Conservation (phyloP, 2,888 invertebrate genomes). For the Iphiclides podalirius region DNA sequence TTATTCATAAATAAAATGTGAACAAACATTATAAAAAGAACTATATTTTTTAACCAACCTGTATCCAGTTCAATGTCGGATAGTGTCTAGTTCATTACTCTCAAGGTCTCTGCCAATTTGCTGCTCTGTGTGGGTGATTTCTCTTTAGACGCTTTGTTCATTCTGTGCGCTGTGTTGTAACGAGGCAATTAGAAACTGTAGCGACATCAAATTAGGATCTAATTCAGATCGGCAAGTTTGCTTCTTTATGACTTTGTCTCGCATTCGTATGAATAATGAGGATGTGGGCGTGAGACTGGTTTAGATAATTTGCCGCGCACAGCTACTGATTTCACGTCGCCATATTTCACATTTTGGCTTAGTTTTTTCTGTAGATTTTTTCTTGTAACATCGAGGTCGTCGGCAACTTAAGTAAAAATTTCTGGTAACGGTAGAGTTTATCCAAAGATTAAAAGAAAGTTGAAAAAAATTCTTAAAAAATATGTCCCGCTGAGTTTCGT, state of each 20-base stretch:
- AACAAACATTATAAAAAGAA: too few species aligned
- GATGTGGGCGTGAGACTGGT: conserved; percentile 29
- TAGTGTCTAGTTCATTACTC: conserved; percentile 20
- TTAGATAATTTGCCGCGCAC: conserved; percentile 27
- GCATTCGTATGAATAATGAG: conserved; percentile 27
- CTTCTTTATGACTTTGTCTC: conserved; percentile 1
- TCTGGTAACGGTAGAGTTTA: too few species aligned
- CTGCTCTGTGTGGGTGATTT: conserved; percentile 19
- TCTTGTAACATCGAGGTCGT: background rate
- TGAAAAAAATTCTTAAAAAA: too few species aligned
- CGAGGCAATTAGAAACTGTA: conserved; percentile 6
- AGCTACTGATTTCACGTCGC: conserved; percentile 9
- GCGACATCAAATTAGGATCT: background rate
- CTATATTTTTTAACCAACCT: conserved; percentile 5
- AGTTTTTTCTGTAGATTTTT: background rate
- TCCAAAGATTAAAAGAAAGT: too few species aligned
- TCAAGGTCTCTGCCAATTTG: conserved; percentile 28
- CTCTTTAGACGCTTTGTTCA: conserved; percentile 10
- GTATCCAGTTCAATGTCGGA: conserved; percentile 17
- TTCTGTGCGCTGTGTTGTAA: background rate
- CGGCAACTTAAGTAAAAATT: too few species aligned
- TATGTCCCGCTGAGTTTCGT: too few species aligned
- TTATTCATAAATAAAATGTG: too few species aligned
- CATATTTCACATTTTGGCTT: background rate
- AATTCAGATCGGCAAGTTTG: background rate